Evolutionary conservation across 2,797 vertebrate species (phyloP).

Genomic region (Pipistrellus kuhlii): DNA sequence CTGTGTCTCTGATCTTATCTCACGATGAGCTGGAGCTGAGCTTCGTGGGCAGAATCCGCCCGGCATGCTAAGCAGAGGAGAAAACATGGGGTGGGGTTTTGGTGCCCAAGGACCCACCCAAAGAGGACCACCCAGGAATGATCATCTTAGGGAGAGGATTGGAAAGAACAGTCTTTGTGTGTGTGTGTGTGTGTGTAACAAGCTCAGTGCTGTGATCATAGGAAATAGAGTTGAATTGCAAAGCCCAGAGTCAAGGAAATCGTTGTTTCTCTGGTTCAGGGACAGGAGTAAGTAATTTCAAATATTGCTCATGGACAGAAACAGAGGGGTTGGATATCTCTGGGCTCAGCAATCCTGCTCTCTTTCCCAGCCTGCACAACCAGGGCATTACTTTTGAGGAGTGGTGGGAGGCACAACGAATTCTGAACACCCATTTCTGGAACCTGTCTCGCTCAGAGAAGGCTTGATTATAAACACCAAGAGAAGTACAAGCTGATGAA

Average conservation of each 20-base stretch:
- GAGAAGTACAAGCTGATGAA: background rate
- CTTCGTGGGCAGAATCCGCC: background rate
- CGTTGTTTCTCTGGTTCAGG: constrained; percentile 17
- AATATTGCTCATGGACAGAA: background rate
- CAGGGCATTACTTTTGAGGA: constrained; percentile 47
- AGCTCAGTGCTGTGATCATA: background rate
- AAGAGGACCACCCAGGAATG: constrained; percentile 71
- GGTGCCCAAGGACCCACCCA: constrained; percentile 67
- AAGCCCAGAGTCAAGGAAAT: constrained; percentile 22
- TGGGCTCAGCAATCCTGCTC: background rate
- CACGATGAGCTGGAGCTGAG: constrained; percentile 31
- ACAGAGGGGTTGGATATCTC: background rate
- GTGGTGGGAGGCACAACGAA: constrained; percentile 24
- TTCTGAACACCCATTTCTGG: background rate
- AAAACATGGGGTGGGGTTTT: background rate
- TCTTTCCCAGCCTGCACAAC: background rate
- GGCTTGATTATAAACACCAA: background rate
- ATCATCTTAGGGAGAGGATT: background rate
- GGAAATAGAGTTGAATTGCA: constrained; percentile 38
- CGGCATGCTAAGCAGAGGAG: background rate
- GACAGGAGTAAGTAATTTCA: constrained; percentile 46
- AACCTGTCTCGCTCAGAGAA: background rate
- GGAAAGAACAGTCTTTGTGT: background rate
- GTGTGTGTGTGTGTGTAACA: background rate
- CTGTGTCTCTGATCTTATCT: constrained; percentile 74